phyloP scores from a whole-genome alignment of 2,797 vertebrate genomes.

The Uromys caudimaculatus region DNA sequence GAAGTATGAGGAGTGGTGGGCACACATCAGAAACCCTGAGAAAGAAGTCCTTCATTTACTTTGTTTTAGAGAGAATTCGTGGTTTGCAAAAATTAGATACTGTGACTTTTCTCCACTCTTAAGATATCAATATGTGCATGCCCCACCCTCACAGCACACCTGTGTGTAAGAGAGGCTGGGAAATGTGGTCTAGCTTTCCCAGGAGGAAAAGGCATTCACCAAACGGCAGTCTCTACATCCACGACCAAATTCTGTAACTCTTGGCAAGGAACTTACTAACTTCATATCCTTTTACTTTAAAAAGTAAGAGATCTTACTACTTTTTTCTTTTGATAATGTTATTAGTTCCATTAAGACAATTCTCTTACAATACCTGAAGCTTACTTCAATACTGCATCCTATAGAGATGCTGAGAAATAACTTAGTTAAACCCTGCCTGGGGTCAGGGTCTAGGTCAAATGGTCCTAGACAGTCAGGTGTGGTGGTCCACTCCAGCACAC shows the following conservation, averaged over 20 bases:
- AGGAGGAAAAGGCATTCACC: not conserved
- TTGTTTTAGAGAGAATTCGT: constrained; percentile 55
- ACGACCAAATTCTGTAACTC: not conserved
- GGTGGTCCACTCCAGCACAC: not conserved
- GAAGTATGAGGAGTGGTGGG: not conserved
- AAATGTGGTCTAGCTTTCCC: not conserved
- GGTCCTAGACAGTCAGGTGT: not conserved
- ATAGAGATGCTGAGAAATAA: constrained; percentile 44
- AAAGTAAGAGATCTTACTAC: not conserved
- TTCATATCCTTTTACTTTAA: constrained; percentile 43
- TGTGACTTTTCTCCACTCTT: constrained; percentile 24
- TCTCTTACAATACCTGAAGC: constrained; percentile 2
- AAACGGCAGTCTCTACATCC: not conserved
- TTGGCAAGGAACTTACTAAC: constrained; percentile 29
- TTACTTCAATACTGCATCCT: constrained; percentile 27
- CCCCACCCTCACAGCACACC: not conserved
- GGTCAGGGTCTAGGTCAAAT: no score
- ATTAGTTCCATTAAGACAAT: constrained; percentile 62
- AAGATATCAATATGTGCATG: not conserved
- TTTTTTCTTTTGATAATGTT: constrained; percentile 26
- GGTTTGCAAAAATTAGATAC: constrained; percentile 18
- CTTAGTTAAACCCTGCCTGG: not conserved
- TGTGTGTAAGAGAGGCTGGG: not conserved
- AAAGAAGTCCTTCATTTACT: constrained; percentile 44
- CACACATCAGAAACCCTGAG: not conserved